These are phyloP conservation scores for Chaunax sp. DNA, from an alignment of 2,797 vertebrate species.

Conservation along the genomic window DNA sequence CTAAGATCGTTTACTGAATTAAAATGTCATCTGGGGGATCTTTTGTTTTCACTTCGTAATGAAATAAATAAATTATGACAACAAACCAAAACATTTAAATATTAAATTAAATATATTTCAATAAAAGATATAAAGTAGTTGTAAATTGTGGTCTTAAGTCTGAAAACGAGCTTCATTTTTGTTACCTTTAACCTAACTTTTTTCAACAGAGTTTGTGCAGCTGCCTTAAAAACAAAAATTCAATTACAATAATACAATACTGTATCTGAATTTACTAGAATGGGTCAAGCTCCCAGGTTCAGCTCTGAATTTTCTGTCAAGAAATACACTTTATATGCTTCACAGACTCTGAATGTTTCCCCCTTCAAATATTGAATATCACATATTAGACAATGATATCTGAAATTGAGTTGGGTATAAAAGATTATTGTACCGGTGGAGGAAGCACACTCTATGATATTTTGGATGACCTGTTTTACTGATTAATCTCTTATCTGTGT, in stretches of 20 bases:
- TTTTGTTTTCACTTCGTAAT: slow-evolving; percentile 3
- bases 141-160: no score
- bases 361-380: slow-evolving; percentile 36
- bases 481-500: slow-evolving; percentile 64
- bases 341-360: slow-evolving; percentile 31
- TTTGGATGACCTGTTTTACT: slow-evolving; percentile 58
- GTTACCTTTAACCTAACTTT: no score
- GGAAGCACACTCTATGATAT: slow-evolving; percentile 46
- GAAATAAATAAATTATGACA: background rate
- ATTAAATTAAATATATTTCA: no score
- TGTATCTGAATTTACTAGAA: background rate
- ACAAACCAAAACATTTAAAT: background rate
- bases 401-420: slow-evolving; percentile 57
- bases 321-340: slow-evolving; percentile 25
- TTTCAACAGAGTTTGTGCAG: no score
- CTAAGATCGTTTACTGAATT: slow-evolving; percentile 5
- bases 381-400: slow-evolving; percentile 50
- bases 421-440: slow-evolving; percentile 63
- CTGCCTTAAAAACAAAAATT: no score
- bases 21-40: background rate
- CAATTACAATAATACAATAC: no score
- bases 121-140: no score
- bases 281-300: background rate
- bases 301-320: background rate
- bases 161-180: no score